Evolutionary conservation across 1,140 invertebrate genomes (phyloP), one percentile per base, ranked within the genome.

Genomic region (Metaphire vulgaris): DNA sequence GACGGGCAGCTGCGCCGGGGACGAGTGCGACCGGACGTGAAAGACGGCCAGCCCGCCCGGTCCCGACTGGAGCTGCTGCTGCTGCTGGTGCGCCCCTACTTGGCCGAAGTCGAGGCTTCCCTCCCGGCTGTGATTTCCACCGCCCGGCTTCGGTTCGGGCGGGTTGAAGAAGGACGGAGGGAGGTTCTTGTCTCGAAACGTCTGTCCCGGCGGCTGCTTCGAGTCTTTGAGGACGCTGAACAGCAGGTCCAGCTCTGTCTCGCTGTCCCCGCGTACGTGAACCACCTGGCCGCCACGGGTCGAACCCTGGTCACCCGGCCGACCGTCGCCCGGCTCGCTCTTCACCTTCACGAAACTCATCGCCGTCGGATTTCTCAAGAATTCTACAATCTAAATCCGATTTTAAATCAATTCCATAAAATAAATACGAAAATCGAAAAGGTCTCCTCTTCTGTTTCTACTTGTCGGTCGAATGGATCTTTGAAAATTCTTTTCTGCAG

Each of bases 1-100:
- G 86, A 96, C 94, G 87, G 96, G 93, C 77, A 98, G 89, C 77
- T 92, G 94, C 33, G 96, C 96, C 69, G 96, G 96, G 79, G 94
- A 97, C 84, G 93, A 96, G 88, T 97, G 95, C 21, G 95, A 95
- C 78, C 96, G 88, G 75, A 92, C 92, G 88, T 97, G 95, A 79
- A 79, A 78, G 76, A 84, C 80, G 77, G 80, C 79, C 74, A 84
- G 72, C 1, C 71, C 71, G 31, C 72, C 79, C 73, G 77, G 75
- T 68, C 77, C 79, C 1, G 33, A n/a, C 30, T 32, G 28, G 33
- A 26, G 32, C 12, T 34, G 56, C 21, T 21, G n/a, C 6, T 56
- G 6, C 21, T 6, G 6, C 21, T 6, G 6, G 6, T 56, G 41
- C 6, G 41, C 41, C 6, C 6, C 6, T n/a, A n/a, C n/a, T n/a